Conservation (phyloP, 2,888 invertebrate genomes). For the Onchidella celtica region DNA sequence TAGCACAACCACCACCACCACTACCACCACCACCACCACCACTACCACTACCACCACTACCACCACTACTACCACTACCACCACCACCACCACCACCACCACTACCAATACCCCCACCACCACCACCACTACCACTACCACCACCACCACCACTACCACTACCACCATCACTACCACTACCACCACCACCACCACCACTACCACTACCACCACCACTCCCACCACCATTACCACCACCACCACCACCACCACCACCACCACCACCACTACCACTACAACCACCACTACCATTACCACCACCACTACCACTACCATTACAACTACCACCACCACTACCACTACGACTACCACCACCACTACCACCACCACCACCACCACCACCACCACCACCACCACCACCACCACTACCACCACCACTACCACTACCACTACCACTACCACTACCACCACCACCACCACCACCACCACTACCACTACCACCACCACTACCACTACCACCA, state of each 20-base stretch:
- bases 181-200: neutral
- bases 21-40: constrained; percentile 10
- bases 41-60: neutral
- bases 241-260: neutral
- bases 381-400: neutral
- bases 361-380: neutral
- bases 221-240: neutral
- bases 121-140: neutral
- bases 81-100: neutral
- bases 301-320: too few relatives aligned
- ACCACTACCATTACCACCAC: neutral
- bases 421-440: neutral
- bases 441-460: neutral
- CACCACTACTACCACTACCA: constrained; percentile 2
- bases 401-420: neutral
- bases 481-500: neutral
- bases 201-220: too few relatives aligned
- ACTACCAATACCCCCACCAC: neutral
- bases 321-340: too few relatives aligned
- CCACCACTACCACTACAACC: neutral
- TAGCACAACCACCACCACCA: too few relatives aligned
- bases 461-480: neutral
- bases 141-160: neutral
- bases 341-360: neutral
- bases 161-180: neutral